These are phyloP conservation scores for Nemotelus pantherinus DNA, from an alignment of 2,888 invertebrate genomes.

Conservation along the genomic window DNA sequence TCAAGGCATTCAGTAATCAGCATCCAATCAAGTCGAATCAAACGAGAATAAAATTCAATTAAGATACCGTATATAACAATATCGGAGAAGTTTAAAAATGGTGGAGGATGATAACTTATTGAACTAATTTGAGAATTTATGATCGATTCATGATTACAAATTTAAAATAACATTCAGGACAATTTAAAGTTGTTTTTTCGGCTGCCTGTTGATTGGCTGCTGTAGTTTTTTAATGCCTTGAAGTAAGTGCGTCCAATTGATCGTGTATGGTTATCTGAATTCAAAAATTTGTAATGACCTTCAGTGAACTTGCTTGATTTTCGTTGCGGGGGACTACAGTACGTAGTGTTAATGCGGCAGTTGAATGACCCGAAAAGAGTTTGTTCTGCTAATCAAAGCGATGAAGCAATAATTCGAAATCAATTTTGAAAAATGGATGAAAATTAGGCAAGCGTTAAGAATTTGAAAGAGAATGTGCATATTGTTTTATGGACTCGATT, in stretches of 20 bases:
- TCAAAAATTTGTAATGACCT: slow-evolving; percentile 5
- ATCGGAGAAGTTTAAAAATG: slow-evolving; percentile 17
- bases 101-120: slow-evolving; percentile 26
- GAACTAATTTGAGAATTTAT: slow-evolving; percentile 33
- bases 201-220: neutral
- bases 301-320: slow-evolving; percentile 6
- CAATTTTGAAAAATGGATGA: slow-evolving; percentile 8
- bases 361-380: slow-evolving; percentile 17
- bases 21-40: slow-evolving; percentile 31
- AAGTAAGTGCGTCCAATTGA: neutral
- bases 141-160: slow-evolving; percentile 11
- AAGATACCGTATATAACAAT: slow-evolving; percentile 30
- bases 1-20: neutral
- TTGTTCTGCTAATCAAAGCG: slow-evolving; percentile 25
- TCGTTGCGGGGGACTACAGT: neutral
- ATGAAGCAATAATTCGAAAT: slow-evolving; percentile 23
- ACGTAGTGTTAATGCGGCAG: neutral
- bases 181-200: slow-evolving; percentile 20
- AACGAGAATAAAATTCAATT: slow-evolving; percentile 35
- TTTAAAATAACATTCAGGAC: slow-evolving; percentile 24
- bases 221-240: neutral
- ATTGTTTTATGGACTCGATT: too few relatives aligned
- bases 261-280: neutral
- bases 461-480: too few relatives aligned
- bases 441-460: too few relatives aligned